Percentiles rank a stretch among this genome's conserved stretches.
Conservation (phyloP, 1,140 invertebrate species). For the Adoxophyes honmai region DNA sequence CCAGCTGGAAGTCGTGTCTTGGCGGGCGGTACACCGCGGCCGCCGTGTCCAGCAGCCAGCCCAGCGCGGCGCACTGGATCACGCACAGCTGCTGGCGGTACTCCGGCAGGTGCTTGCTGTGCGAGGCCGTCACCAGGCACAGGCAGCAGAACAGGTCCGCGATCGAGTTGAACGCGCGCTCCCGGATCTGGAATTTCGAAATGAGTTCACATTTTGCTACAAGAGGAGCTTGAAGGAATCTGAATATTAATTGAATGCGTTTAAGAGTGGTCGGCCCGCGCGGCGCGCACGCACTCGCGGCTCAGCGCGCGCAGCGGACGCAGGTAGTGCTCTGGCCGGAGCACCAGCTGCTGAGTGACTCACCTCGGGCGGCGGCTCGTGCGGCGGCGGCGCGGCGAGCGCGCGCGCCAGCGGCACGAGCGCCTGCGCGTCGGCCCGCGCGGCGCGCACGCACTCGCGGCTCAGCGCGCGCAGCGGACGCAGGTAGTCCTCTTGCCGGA, state of each 20-base stretch:
- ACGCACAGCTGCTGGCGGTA: slow-evolving; percentile 82
- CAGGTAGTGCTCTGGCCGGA: slow-evolving; percentile 94
- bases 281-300: slow-evolving; percentile 49
- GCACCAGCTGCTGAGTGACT: slow-evolving; percentile 84
- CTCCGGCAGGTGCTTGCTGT: slow-evolving; percentile 78
- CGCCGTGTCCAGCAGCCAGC: slow-evolving; percentile 91
- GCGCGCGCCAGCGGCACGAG: slow-evolving; percentile 54
- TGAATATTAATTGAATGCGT: too few relatives aligned
- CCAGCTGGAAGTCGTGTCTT: slow-evolving; percentile 85
- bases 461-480: slow-evolving; percentile 91
- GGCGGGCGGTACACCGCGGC: slow-evolving; percentile 85
- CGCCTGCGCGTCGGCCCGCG: slow-evolving; percentile 56
- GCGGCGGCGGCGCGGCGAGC: slow-evolving; percentile 51
- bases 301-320: slow-evolving; percentile 90
- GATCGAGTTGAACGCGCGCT: slow-evolving; percentile 89
- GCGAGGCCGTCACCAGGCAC: slow-evolving; percentile 88
- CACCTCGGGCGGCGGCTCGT: slow-evolving; percentile 54
- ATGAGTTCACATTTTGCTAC: neutral
- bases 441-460: slow-evolving; percentile 90
- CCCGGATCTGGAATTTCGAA: slow-evolving; percentile 76
- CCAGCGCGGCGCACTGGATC: slow-evolving; percentile 64
- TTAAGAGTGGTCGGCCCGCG: too few relatives aligned
- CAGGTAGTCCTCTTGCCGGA: slow-evolving; percentile 94
- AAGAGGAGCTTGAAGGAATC: too few relatives aligned
- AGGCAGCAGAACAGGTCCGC: slow-evolving; percentile 91